These are phyloP conservation scores for Operophtera brumata DNA, from an alignment of 2,888 invertebrate genomes.

Conservation along the genomic window DNA sequence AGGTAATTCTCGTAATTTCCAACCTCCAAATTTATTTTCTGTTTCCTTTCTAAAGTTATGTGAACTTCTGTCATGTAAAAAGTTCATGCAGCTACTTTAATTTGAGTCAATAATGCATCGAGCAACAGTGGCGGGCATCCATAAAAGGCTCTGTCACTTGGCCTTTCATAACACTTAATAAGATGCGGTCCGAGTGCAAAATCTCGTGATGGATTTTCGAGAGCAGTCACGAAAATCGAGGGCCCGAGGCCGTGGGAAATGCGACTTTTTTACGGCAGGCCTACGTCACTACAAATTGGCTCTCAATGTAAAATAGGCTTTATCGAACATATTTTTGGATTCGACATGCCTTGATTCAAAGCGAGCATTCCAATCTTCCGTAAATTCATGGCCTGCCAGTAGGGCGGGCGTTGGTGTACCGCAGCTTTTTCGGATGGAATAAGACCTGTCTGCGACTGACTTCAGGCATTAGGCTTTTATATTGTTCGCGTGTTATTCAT, in stretches of 20 bases:
- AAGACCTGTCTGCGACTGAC: neutral
- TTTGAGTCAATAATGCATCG: constrained; percentile 26
- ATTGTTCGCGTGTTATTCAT: too few species aligned
- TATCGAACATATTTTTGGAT: neutral
- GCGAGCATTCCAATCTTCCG: neutral
- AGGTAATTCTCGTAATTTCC: too few species aligned
- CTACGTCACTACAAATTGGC: constrained; percentile 9
- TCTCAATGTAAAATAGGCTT: neutral
- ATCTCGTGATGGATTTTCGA: constrained; percentile 73
- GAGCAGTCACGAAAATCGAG: constrained; percentile 75
- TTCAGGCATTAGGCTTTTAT: neutral
- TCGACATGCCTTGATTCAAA: neutral
- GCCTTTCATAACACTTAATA: constrained; percentile 75
- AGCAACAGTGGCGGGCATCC: constrained; percentile 33
- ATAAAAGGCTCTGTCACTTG: constrained; percentile 70
- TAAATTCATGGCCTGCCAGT: neutral
- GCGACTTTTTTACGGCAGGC: constrained; percentile 48
- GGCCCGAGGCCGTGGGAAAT: constrained; percentile 53
- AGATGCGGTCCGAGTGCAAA: constrained; percentile 68
- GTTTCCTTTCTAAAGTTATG: neutral
- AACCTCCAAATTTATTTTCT: too few species aligned
- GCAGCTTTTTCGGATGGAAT: too few species aligned
- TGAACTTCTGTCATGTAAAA: constrained; percentile 1
- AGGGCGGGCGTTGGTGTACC: too few species aligned
- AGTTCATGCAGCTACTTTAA: constrained; percentile 9